phyloP scores from a whole-genome alignment of 2,888 invertebrate genomes.

The Polylopha cassiicola region DNA sequence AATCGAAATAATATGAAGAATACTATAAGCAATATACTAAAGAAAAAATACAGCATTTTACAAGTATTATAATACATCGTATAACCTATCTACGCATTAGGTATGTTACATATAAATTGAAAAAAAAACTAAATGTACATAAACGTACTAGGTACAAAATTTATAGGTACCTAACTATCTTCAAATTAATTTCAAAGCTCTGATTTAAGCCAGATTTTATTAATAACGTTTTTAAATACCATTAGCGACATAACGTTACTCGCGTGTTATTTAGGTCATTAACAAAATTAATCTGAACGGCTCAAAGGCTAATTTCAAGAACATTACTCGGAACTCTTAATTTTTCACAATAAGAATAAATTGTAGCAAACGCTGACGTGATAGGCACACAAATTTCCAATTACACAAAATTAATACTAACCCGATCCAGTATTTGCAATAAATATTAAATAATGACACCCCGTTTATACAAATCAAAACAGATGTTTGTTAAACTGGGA shows the following conservation, averaged over 20 bases:
- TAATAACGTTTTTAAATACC: neutral
- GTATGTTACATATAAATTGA: no score
- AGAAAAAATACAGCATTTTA: no score
- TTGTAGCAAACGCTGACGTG: constrained; percentile 8
- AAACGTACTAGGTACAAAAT: no score
- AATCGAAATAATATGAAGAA: no score
- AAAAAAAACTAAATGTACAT: no score
- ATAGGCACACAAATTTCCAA: constrained; percentile 6
- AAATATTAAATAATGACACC: constrained; percentile 20
- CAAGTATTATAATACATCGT: no score
- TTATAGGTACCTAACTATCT: no score
- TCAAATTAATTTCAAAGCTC: neutral
- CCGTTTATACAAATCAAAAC: constrained; percentile 48
- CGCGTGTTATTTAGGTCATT: neutral
- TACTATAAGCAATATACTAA: no score
- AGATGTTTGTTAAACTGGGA: constrained; percentile 45
- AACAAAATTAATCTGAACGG: constrained; percentile 1
- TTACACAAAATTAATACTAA: constrained; percentile 15
- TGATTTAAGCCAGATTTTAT: neutral
- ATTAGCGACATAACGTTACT: neutral
- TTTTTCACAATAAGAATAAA: constrained; percentile 13
- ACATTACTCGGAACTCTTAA: constrained; percentile 1
- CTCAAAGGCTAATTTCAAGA: constrained; percentile 2
- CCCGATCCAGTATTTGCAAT: constrained; percentile 16
- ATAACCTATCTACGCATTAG: no score